A percentile compares a stretch with the other conserved stretches of the same genome.
Evolutionary conservation across 2,888 invertebrate genomes (phyloP).

Genomic region (Homarus gammarus): DNA sequence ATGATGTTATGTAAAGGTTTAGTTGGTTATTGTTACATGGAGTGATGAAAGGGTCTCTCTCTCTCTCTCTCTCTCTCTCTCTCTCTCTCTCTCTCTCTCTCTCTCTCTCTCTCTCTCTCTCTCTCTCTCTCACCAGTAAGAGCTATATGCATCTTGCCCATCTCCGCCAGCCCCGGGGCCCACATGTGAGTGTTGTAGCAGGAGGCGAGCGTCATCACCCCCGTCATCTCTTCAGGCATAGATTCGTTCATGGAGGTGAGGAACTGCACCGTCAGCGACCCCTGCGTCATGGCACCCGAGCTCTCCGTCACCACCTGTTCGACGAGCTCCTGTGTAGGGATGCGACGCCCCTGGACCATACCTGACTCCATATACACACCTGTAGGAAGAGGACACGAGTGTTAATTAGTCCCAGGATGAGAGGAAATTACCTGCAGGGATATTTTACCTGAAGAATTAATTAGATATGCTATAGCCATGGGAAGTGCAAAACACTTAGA

Average conservation of each 20-base stretch:
- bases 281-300: conserved; percentile 24
- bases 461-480: no score
- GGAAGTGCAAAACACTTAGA: no score
- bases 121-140: conserved; percentile 65
- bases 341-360: conserved; percentile 44
- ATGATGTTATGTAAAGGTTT: no score
- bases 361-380: conserved; percentile 69
- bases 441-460: no score
- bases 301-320: conserved; percentile 20
- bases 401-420: no score
- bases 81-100: background rate
- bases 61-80: background rate
- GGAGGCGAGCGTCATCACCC: conserved; percentile 64
- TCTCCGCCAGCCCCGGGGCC: conserved; percentile 32
- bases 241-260: conserved; percentile 37
- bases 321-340: conserved; percentile 43
- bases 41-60: no score
- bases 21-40: no score
- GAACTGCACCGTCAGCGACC: conserved; percentile 35
- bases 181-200: conserved; percentile 47
- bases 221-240: conserved; percentile 49
- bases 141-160: conserved; percentile 62
- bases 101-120: background rate
- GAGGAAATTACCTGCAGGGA: no score
- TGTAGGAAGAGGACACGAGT: background rate